These are phyloP conservation scores for Drosophila seguyi DNA, from an alignment of 1,140 invertebrate species.

Conservation along the genomic window DNA sequence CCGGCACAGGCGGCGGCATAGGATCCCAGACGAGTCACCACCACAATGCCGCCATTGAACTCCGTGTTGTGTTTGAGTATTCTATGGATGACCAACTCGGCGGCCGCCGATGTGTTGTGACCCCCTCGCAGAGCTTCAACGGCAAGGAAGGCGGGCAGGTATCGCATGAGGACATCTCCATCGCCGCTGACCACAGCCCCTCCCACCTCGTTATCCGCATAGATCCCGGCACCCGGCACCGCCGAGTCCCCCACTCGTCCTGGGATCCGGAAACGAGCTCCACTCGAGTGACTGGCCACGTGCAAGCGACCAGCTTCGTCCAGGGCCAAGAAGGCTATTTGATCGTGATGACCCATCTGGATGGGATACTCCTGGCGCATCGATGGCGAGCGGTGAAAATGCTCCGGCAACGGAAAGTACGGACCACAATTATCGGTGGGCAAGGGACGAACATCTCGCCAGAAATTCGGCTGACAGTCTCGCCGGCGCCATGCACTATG, in stretches of 20 bases:
- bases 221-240: constrained; percentile 47
- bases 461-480: constrained; percentile 32
- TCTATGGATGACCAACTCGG: constrained; percentile 23
- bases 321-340: constrained; percentile 32
- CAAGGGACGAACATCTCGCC: constrained; percentile 19
- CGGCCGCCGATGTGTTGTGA: background rate
- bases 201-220: constrained; percentile 43
- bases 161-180: constrained; percentile 39
- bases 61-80: constrained; percentile 36
- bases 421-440: constrained; percentile 1
- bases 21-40: constrained; percentile 24
- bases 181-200: constrained; percentile 38
- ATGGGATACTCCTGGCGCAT: constrained; percentile 37
- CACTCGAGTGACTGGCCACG: constrained; percentile 41
- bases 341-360: constrained; percentile 36
- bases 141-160: constrained; percentile 36
- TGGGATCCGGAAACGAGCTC: constrained; percentile 23
- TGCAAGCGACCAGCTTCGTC: constrained; percentile 19
- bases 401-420: constrained; percentile 1
- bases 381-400: background rate
- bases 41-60: constrained; percentile 40
- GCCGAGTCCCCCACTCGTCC: constrained; percentile 35
- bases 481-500: background rate
- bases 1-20: constrained; percentile 39
- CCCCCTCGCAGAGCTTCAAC: constrained; percentile 31